A percentile compares a stretch with the other conserved stretches of the same genome.
Conservation (phyloP, 2,113 vertebrate genomes). For the Ciconia maguari region DNA sequence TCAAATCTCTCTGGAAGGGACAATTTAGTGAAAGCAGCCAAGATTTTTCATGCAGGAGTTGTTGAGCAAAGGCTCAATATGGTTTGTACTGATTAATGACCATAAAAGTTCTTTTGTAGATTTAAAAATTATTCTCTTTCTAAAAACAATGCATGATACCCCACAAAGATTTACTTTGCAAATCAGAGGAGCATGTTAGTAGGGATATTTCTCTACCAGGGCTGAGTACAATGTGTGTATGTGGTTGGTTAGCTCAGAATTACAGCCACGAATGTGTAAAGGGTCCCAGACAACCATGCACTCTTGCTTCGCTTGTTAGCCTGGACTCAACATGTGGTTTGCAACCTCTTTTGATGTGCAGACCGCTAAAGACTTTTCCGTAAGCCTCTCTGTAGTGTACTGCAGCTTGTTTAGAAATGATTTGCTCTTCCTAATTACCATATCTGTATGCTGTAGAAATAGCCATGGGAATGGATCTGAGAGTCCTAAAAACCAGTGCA, state of each 20-base stretch:
- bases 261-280: neutral
- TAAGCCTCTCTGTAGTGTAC: neutral
- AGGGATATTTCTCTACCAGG: neutral
- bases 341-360: neutral
- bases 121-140: neutral
- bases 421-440: neutral
- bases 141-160: neutral
- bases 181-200: neutral
- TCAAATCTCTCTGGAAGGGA: neutral
- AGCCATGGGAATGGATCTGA: neutral
- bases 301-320: neutral
- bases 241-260: neutral
- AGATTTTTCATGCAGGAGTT: neutral
- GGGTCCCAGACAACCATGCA: neutral
- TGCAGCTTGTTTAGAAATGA: neutral
- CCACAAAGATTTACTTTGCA: neutral
- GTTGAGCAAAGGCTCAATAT: neutral
- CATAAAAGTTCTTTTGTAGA: neutral
- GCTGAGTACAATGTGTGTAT: neutral
- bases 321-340: neutral
- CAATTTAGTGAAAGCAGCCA: neutral
- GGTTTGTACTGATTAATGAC: neutral
- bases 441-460: neutral
- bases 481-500: neutral
- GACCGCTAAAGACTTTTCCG: neutral